Evolutionary conservation across 2,888 invertebrate species (phyloP).

Genomic region (Tetragonula carbonaria): DNA sequence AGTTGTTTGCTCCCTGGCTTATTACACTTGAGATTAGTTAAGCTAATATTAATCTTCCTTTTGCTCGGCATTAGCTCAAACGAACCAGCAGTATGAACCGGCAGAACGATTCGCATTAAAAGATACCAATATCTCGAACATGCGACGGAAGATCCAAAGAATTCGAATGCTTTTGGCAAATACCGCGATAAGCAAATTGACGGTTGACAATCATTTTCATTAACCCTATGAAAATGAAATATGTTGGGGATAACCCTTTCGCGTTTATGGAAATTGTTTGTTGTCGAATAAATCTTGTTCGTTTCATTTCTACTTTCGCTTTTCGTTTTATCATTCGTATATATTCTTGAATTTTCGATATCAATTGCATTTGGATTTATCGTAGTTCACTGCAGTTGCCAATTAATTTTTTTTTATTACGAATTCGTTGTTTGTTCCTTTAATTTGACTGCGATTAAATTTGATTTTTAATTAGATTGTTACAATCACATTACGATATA

Average conservation of each 20-base stretch:
- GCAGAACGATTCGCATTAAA: not conserved
- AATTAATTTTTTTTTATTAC: too few species aligned
- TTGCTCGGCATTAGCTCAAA: not conserved
- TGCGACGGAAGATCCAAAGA: not conserved
- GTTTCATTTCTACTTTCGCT: too few species aligned
- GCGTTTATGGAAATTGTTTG: not conserved
- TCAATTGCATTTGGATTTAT: too few species aligned
- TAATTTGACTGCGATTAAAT: too few species aligned
- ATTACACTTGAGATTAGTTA: conserved; percentile 17
- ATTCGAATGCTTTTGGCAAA: not conserved
- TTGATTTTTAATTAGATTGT: too few species aligned
- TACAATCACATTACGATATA: too few species aligned
- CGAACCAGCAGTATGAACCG: not conserved
- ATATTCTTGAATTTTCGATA: too few species aligned
- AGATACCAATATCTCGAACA: not conserved
- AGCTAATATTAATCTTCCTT: not conserved
- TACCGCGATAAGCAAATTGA: not conserved
- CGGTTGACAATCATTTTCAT: not conserved
- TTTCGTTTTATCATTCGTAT: too few species aligned
- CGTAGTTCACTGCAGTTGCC: too few species aligned
- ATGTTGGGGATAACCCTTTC: too few species aligned
- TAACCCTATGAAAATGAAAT: not conserved
- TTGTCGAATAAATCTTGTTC: too few species aligned
- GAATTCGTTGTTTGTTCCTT: too few species aligned
- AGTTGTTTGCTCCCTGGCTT: not conserved